Conservation (phyloP, 2,113 vertebrate genomes). For the Baryphthengus martii region DNA sequence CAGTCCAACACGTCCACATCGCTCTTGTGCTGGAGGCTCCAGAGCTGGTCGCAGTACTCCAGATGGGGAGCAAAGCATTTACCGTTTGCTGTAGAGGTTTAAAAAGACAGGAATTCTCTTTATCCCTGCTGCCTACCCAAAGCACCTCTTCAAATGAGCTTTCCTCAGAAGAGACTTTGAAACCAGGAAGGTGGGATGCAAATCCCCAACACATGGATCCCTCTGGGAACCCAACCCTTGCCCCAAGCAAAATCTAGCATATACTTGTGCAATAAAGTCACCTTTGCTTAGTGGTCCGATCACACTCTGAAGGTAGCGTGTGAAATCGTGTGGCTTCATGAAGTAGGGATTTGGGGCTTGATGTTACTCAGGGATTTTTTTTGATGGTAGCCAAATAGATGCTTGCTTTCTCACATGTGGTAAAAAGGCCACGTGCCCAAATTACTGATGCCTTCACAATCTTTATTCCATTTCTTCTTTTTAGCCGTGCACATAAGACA, state of each 20-base stretch:
- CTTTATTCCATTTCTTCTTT: neutral
- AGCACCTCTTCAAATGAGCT: neutral
- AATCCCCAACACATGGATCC: neutral
- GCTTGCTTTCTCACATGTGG: neutral
- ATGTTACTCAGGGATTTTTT: neutral
- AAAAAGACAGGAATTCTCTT: neutral
- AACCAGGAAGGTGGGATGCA: neutral
- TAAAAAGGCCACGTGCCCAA: neutral
- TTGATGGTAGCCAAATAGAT: neutral
- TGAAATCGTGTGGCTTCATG: neutral
- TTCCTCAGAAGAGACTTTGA: neutral
- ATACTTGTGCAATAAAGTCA: neutral
- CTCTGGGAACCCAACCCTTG: neutral
- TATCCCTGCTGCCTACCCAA: neutral
- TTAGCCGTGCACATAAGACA: neutral
- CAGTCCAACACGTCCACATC: too few relatives aligned
- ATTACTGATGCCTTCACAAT: neutral
- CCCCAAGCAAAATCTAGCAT: neutral
- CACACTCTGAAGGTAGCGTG: neutral
- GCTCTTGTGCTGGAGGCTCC: too few relatives aligned
- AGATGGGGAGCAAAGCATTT: too few relatives aligned
- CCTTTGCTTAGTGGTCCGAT: neutral
- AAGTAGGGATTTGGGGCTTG: neutral
- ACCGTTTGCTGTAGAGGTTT: neutral
- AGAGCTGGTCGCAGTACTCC: too few relatives aligned